Base-by-base conservation (phyloP, 2,113 vertebrate genomes). In the Mobula birostris region DNA sequence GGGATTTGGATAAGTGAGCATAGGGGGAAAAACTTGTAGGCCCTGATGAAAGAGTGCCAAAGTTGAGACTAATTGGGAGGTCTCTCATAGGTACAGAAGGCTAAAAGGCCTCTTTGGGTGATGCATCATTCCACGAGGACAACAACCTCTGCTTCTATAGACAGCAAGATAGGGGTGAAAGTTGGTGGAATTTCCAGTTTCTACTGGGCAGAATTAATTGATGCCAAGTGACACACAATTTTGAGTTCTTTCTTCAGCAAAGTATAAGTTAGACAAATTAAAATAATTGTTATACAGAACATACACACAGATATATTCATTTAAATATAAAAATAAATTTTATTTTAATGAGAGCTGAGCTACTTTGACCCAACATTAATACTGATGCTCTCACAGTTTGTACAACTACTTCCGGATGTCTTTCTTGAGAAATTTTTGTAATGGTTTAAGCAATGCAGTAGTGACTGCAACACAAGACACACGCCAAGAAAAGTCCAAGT, bases 271-370 rank as follows among this genome's bases (percentile, higher is more conserved):
- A 7, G 36, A 19, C 78, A 19, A 82, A 82, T 40, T 80, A 19
- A 80, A 19, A 15, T 1, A 21, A 32, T 7, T 56, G 40, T 56
- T 24, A 24, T 40, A 24, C 17, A 5, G 9, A 87, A 87, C 15
- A 87, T 11, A n/a, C 11, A 15, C 56, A 87, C 48, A 63, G 36
- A 56, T 7, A 27, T 29, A 11, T 40, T 32, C 78, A 80, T 7
- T 11, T n/a, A 85, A 17, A 3, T 87, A 87, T 27, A 87, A 87
- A 87, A 87, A 87, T 87, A 87, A 61, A 87, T 61, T 87, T 87
- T 87, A 87, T 87, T 87, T 87, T 56, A 87, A 29, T 61, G 3
- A 14, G 56, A 61, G 83, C 56, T 61, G 83, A 85, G 48, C 56
- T 85, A 85, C 56, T 24, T 85, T 27, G 56, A 87, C 61, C 56